These are phyloP conservation scores for Coryphaenoides rupestris DNA, from an alignment of 2,113 vertebrate species.

Conservation along the genomic window DNA sequence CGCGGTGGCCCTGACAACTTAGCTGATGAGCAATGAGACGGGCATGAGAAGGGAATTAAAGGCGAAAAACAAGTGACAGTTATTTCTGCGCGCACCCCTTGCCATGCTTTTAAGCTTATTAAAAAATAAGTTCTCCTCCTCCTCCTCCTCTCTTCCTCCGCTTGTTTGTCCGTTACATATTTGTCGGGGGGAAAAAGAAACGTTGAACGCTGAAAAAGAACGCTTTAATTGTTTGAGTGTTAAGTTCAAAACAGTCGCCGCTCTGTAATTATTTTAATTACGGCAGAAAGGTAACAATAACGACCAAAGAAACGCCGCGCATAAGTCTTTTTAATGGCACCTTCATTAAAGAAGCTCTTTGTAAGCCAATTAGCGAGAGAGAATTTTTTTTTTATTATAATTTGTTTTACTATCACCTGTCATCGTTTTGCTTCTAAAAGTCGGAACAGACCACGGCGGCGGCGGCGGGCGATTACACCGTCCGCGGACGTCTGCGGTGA, in stretches of 20 bases:
- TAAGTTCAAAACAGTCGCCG: constrained; percentile 31
- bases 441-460: constrained; percentile 27
- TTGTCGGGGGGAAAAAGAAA: constrained; percentile 10
- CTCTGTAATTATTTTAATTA: constrained; percentile 40
- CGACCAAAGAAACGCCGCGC: background rate
- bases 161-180: constrained; percentile 34
- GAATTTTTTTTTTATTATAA: background rate
- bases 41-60: constrained; percentile 56
- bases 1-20: constrained; percentile 75
- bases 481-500: constrained; percentile 37
- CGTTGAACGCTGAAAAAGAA: constrained; percentile 16
- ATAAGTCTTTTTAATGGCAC: constrained; percentile 3
- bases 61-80: constrained; percentile 59
- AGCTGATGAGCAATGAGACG: constrained; percentile 75
- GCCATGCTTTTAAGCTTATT: constrained; percentile 53
- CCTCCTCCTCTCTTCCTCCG: too few species aligned
- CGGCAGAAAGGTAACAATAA: constrained; percentile 19
- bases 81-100: constrained; percentile 51
- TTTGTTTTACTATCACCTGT: constrained; percentile 40
- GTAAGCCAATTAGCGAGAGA: background rate
- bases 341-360: constrained; percentile 12
- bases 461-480: too few species aligned
- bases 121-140: constrained; percentile 30
- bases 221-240: constrained; percentile 32
- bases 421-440: constrained; percentile 38